Percentiles rank a stretch among this genome's conserved stretches.
phyloP scores from a whole-genome alignment of 1,140 invertebrate species.

The Lepidurus couesii region DNA sequence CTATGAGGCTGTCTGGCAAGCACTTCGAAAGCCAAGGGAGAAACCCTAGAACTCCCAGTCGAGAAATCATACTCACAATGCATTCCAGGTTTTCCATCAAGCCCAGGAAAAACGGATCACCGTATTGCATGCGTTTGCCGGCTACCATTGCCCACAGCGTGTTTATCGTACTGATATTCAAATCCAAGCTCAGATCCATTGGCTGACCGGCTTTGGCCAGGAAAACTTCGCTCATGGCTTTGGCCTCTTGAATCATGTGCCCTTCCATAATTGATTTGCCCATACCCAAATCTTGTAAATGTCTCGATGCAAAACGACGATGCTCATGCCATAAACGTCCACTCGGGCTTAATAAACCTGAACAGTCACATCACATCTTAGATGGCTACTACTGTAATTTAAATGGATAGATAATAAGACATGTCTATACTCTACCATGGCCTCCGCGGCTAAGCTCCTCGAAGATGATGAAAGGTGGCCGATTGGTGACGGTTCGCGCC shows the following conservation, averaged over 20 bases:
- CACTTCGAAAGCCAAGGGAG: slow-evolving; percentile 22
- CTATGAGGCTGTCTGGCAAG: slow-evolving; percentile 38
- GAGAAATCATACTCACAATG: background rate
- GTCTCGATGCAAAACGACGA: slow-evolving; percentile 36
- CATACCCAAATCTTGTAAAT: slow-evolving; percentile 36
- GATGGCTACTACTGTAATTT: background rate
- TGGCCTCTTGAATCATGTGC: slow-evolving; percentile 16
- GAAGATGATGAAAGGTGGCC: slow-evolving; percentile 20
- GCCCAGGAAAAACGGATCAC: slow-evolving; percentile 39
- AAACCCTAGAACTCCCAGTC: slow-evolving; percentile 6
- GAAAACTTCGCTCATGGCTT: slow-evolving; percentile 7
- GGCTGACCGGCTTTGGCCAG: background rate
- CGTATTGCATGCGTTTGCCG: slow-evolving; percentile 48
- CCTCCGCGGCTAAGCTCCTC: slow-evolving; percentile 11
- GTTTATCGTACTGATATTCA: slow-evolving; percentile 45
- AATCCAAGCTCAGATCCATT: slow-evolving; percentile 6
- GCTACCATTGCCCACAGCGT: slow-evolving; percentile 65
- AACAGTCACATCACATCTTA: background rate
- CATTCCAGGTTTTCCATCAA: background rate
- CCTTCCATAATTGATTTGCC: slow-evolving; percentile 23
- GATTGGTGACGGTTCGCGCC: background rate
- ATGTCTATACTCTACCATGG: background rate
- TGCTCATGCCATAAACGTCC: slow-evolving; percentile 37
- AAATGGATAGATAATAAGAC: background rate
- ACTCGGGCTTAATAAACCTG: background rate